Evolutionary conservation across 2,113 vertebrate genomes (phyloP).

Genomic region (Orientallactaga bullata): DNA sequence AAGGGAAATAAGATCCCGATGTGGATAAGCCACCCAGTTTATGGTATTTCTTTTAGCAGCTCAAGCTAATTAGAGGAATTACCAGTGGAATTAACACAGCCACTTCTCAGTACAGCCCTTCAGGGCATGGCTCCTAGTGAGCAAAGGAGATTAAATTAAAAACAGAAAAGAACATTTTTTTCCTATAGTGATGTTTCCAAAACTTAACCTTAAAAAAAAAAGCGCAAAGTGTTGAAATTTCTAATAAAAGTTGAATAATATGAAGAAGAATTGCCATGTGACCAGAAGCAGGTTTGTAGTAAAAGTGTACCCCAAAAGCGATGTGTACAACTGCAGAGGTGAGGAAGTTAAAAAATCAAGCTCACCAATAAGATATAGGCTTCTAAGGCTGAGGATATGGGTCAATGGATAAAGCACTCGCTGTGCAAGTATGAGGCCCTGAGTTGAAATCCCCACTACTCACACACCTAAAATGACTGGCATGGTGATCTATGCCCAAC

Average conservation of each 20-base stretch:
- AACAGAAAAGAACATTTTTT: conserved; percentile 41
- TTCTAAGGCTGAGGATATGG: too few species aligned
- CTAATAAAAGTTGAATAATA: neutral
- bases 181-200: conserved; percentile 42
- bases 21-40: neutral
- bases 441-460: too few species aligned
- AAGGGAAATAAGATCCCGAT: neutral
- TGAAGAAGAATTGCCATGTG: neutral
- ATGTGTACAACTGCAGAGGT: neutral
- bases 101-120: neutral
- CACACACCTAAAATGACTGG: too few species aligned
- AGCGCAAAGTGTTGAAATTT: neutral
- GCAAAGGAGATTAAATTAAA: conserved; percentile 17
- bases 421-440: too few species aligned
- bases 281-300: neutral
- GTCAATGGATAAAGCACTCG: too few species aligned
- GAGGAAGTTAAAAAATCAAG: conserved; percentile 54
- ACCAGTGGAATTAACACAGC: neutral
- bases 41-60: neutral
- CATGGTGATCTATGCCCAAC: too few species aligned
- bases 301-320: neutral
- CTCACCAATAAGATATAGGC: conserved; percentile 5
- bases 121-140: neutral
- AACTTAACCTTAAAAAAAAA: neutral
- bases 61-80: neutral